phyloP scores from a whole-genome alignment of 2,888 invertebrate genomes.

The Cepaea hortensis region DNA sequence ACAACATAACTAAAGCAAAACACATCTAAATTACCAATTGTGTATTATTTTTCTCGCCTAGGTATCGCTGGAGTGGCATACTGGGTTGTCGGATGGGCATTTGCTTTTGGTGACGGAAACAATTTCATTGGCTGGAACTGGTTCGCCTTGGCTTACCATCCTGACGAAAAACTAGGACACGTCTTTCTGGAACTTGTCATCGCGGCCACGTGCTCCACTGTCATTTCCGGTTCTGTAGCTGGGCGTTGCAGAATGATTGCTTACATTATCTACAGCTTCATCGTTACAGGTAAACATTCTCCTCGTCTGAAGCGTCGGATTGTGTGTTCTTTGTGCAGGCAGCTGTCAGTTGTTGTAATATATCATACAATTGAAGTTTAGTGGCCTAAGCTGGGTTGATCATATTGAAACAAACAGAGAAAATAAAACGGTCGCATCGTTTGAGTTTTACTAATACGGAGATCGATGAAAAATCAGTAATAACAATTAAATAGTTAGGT shows the following conservation, averaged over 20 bases:
- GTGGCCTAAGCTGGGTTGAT: no score
- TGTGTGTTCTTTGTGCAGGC: no score
- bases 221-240: conserved; percentile 79
- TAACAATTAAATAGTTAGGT: no score
- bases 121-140: conserved; percentile 75
- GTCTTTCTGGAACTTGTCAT: conserved; percentile 80
- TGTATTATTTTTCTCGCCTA: conserved; percentile 32
- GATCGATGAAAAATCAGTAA: no score
- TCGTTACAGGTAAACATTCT: conserved; percentile 77
- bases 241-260: conserved; percentile 79
- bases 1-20: no score
- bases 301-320: no score
- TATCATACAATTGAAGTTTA: no score
- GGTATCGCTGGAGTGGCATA: conserved; percentile 65
- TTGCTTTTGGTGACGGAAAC: conserved; percentile 66
- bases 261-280: conserved; percentile 78
- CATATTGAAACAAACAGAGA: no score
- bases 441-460: no score
- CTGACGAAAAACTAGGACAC: conserved; percentile 57
- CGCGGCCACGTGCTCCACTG: conserved; percentile 80
- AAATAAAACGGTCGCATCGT: no score
- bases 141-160: conserved; percentile 60
- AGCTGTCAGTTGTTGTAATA: no score
- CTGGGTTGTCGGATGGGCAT: conserved; percentile 66
- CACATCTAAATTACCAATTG: no score